Conservation (phyloP, 2,797 vertebrate genomes). For the Siniperca undulata region DNA sequence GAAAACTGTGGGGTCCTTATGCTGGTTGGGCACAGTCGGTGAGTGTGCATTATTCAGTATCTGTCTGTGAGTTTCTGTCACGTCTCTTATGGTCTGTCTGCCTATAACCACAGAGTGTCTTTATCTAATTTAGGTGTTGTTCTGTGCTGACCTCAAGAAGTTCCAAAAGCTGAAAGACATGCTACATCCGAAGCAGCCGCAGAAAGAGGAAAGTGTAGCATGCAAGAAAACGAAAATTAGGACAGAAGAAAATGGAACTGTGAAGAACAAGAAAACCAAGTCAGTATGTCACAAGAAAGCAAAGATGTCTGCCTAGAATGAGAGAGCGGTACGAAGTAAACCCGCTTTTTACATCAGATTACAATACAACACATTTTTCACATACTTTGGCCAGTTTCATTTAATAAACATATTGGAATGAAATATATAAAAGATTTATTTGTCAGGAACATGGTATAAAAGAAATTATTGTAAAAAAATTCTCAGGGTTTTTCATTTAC, state of each 20-base stretch:
- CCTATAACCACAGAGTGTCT: slow-evolving; percentile 9
- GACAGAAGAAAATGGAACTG: slow-evolving; percentile 34
- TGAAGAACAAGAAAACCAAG: slow-evolving; percentile 33
- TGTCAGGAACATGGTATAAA: slow-evolving; percentile 7
- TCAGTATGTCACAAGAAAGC: slow-evolving; percentile 41
- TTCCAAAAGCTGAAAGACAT: slow-evolving; percentile 81
- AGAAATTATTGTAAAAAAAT: neutral
- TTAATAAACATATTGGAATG: neutral
- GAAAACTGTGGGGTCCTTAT: slow-evolving; percentile 88
- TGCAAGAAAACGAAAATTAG: slow-evolving; percentile 60
- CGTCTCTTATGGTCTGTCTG: neutral
- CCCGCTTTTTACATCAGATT: neutral
- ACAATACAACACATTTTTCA: neutral
- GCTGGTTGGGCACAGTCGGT: slow-evolving; percentile 93
- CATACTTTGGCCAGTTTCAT: neutral
- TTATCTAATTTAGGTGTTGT: slow-evolving; percentile 88
- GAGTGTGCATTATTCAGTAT: slow-evolving; percentile 61
- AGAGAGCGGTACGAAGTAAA: slow-evolving; percentile 51
- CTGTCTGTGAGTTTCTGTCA: neutral
- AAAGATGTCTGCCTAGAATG: slow-evolving; percentile 56
- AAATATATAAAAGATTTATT: slow-evolving; percentile 4
- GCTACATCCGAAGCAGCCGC: slow-evolving; percentile 54
- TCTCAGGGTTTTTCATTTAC: slow-evolving; percentile 5
- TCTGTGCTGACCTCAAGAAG: slow-evolving; percentile 93
- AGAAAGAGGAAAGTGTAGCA: slow-evolving; percentile 44